Evolutionary conservation across 1,140 invertebrate species (phyloP), one percentile per base, ranked within the genome.

Genomic region (Drosophila malerkotliana): DNA sequence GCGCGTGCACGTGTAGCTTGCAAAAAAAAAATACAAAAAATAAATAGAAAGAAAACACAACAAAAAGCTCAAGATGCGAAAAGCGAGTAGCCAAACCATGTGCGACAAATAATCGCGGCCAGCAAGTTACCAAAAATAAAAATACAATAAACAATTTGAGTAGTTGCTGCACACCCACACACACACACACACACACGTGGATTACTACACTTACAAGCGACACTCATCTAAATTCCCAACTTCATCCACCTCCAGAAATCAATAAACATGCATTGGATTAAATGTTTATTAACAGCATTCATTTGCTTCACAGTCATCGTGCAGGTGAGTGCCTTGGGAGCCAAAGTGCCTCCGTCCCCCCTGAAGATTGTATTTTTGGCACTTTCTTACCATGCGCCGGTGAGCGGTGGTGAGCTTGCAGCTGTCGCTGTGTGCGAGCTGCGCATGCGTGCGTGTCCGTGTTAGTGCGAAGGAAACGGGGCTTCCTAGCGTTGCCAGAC

Each of bases 261-360:
- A 85, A 85, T 87, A 87, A 91, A 87, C 79, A 91, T 91, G 90
- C 76, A 91, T 87, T 91, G 90, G 90, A 91, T 91, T 88, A 91
- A 91, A 90, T 79, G 90, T 81, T 88, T 90, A 90, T 80, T 90
- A 78, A 83, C 79, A 47, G 87, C 90, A 79, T 87, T 91, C 45
- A 72, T 91, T 79, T 90, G 79, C 73, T 80, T 87, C 57, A 80
- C 79, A 80, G 77, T 91, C 55, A 84, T 91, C 68, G 79, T 88
- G 68, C 77, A 91, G 90, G 90, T 91, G 76, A 91, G 90, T 77
- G 58, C 1, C 21, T 21, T 21, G 2, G 3, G 21, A 21, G 21
- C 21, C 21, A 21, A 18, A 18, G 18, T 18, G 18, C 18, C 18
- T 18, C 14, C 7, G 14, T 9, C 30, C 30, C 34, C 32, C 44